These are phyloP conservation scores for Platyscapa corneri DNA, from an alignment of 1,140 invertebrate genomes.

Conservation along the genomic window DNA sequence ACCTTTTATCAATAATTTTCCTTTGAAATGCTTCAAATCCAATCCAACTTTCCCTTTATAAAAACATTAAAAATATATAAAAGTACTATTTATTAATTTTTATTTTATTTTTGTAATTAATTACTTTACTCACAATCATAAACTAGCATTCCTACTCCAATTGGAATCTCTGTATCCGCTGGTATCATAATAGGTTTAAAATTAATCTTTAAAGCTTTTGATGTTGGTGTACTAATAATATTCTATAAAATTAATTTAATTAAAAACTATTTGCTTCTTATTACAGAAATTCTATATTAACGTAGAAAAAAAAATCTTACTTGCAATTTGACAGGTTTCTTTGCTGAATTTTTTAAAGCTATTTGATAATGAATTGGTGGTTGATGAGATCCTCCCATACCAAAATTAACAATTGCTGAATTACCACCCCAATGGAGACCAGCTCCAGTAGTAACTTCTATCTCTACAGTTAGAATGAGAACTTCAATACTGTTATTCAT, in stretches of 20 bases:
- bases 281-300: background rate
- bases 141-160: constrained; percentile 82
- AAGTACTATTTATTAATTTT: background rate
- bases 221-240: constrained; percentile 77
- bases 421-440: constrained; percentile 83
- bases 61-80: constrained; percentile 30
- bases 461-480: constrained; percentile 88
- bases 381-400: constrained; percentile 83
- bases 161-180: constrained; percentile 77
- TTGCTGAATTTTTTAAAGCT: constrained; percentile 83
- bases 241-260: constrained; percentile 69
- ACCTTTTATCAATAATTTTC: constrained; percentile 82
- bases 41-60: constrained; percentile 75
- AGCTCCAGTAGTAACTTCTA: constrained; percentile 84
- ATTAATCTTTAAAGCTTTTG: constrained; percentile 78
- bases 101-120: constrained; percentile 17
- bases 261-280: background rate
- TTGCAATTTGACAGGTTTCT: constrained; percentile 81
- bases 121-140: constrained; percentile 81
- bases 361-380: constrained; percentile 79
- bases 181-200: constrained; percentile 79
- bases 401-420: constrained; percentile 88
- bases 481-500: constrained; percentile 82
- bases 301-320: constrained; percentile 72
- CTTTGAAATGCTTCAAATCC: constrained; percentile 76